Base-by-base conservation (phyloP, 2,888 invertebrate genomes). In the Pomacea canaliculata region DNA sequence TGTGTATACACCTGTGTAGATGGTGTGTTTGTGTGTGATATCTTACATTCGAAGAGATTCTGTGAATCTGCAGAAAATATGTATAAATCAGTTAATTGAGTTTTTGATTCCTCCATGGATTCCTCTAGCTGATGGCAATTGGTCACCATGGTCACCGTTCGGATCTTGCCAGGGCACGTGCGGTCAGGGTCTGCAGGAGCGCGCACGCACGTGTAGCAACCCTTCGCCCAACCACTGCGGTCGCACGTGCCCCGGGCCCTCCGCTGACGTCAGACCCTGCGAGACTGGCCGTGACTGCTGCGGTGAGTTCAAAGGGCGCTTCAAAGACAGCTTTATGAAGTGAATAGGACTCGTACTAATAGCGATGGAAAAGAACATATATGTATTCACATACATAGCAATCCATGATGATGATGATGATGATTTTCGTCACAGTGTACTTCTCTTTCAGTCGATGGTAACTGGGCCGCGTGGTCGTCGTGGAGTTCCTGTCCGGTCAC, bases 401-500 rank as follows among this genome's bases (percentile, higher is more conserved):
- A 23, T 23, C 23, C 23, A 23, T 37, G 37, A 37, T 37, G 37
- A 37, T 9, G 9, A 18, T 67, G 23, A 37, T 27, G 27, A 37
- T 37, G 67, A 37, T 27, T 23, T 23, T 23, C 23, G 23, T 23
- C 23, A 23, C 23, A 23, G 23, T 23, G 23, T 23, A 23, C 23
- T 23, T 23, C 51, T 56, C 51, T 56, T 56, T 16, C 37, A 65
- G 65, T 65, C 37, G 65, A 65, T 10, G 65, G 65, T 19, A 65
- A 65, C 12, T 65, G 65, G 76, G 67, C 51, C 4, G 7, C 16
- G 0, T 76, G 76, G 76, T 60, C 68, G n/a, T 10, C 76, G 12
- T 76, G 76, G 76, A 49, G 49, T 13, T 16, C 48, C 7, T 76
- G 76, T 27, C 68, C 72, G 16, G 72, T 51, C 7, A 72, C 72